Conservation (phyloP, 2,113 vertebrate species). For the Montifringilla adamsi region DNA sequence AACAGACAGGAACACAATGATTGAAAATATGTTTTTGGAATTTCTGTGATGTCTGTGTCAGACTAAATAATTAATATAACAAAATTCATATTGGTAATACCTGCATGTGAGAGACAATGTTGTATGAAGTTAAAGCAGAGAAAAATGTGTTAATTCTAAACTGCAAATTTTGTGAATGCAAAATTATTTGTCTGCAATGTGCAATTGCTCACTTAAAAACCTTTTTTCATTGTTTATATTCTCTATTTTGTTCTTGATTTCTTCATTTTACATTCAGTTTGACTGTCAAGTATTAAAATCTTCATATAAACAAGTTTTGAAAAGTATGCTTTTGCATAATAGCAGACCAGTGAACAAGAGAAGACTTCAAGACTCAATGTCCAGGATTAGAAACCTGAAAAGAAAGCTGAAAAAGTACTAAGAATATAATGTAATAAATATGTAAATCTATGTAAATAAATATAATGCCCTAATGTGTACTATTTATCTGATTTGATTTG, state of each 20-base stretch:
- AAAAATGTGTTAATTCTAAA: constrained; percentile 6
- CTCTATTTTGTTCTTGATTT: background rate
- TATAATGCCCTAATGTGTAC: background rate
- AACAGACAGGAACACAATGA: constrained; percentile 28
- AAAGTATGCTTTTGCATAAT: background rate
- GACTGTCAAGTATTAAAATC: background rate
- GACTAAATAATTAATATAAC: constrained; percentile 51
- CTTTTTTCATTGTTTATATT: background rate
- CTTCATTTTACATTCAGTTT: background rate
- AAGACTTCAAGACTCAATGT: background rate
- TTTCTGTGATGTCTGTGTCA: constrained; percentile 18
- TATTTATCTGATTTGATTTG: background rate
- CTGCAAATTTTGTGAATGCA: constrained; percentile 11
- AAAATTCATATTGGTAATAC: constrained; percentile 34
- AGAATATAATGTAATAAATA: background rate
- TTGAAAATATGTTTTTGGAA: constrained; percentile 19
- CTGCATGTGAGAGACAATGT: background rate
- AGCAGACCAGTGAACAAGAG: background rate
- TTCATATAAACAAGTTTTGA: background rate
- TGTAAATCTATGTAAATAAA: background rate
- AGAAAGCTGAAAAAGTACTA: background rate
- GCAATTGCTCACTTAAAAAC: background rate
- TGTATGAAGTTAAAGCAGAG: constrained; percentile 3
- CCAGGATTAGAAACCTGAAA: background rate
- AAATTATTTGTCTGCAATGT: background rate